phyloP scores from a whole-genome alignment of 2,888 invertebrate genomes.

The Cheilosia grossa region DNA sequence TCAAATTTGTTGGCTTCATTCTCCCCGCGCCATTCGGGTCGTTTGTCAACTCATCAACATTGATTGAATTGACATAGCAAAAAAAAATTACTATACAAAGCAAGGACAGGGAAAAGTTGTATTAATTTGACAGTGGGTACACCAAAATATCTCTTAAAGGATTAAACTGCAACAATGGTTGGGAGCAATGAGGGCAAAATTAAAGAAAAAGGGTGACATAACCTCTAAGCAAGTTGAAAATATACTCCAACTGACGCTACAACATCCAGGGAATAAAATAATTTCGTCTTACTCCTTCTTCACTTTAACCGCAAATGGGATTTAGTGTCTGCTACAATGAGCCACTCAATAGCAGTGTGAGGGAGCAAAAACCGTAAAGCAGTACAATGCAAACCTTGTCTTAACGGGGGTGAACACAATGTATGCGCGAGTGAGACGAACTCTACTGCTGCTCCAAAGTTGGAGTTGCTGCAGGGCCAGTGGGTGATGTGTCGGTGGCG shows the following conservation, averaged over 20 bases:
- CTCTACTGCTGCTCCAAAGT: not conserved
- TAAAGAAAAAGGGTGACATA: slow-evolving; percentile 48
- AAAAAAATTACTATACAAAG: not conserved
- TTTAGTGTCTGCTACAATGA: slow-evolving; percentile 74
- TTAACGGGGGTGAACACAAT: slow-evolving; percentile 64
- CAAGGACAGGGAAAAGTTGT: slow-evolving; percentile 19
- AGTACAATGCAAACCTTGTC: slow-evolving; percentile 61
- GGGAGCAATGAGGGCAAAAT: not conserved
- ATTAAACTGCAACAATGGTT: slow-evolving; percentile 52
- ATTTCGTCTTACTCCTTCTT: slow-evolving; percentile 53
- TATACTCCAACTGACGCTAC: slow-evolving; percentile 65
- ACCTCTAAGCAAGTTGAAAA: slow-evolving; percentile 72
- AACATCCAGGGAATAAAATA: slow-evolving; percentile 73
- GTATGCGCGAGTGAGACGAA: slow-evolving; percentile 39
- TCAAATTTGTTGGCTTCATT: slow-evolving; percentile 64
- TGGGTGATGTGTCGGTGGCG: slow-evolving; percentile 61
- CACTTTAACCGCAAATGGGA: slow-evolving; percentile 71
- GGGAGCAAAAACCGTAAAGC: slow-evolving; percentile 31
- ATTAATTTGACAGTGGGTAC: slow-evolving; percentile 66
- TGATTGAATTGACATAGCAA: slow-evolving; percentile 68
- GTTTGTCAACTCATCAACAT: slow-evolving; percentile 72
- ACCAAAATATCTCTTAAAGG: slow-evolving; percentile 53
- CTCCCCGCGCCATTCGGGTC: slow-evolving; percentile 45
- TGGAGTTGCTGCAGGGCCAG: slow-evolving; percentile 11
- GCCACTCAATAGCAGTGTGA: slow-evolving; percentile 44